Evolutionary conservation across 2,797 vertebrate species (phyloP).

Genomic region (Tauraco hartlaubi): DNA sequence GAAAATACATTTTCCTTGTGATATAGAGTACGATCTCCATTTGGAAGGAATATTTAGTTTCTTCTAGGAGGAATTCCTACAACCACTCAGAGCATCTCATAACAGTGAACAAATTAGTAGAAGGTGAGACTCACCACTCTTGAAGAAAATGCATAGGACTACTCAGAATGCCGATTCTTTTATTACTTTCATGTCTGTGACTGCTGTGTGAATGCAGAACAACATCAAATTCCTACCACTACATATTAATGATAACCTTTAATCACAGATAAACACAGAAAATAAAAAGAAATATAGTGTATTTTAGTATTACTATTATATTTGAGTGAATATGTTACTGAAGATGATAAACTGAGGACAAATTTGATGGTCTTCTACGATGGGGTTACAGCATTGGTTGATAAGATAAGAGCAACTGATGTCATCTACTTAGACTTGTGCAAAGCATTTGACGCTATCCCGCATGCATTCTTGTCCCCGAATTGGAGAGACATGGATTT

Average conservation of each 20-base stretch:
- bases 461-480: too few species aligned
- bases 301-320: neutral
- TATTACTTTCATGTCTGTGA: neutral
- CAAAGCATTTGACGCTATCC: too few species aligned
- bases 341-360: neutral
- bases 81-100: neutral
- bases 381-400: too few species aligned
- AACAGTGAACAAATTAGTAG: neutral
- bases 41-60: neutral
- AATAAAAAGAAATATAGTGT: neutral
- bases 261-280: neutral
- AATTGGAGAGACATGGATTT: too few species aligned
- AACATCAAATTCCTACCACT: neutral
- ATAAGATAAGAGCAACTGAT: too few species aligned
- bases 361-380: too few species aligned
- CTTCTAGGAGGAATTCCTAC: neutral
- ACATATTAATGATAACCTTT: neutral
- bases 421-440: too few species aligned
- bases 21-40: neutral
- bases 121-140: neutral
- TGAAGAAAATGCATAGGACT: neutral
- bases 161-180: too few species aligned
- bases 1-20: neutral
- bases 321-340: neutral
- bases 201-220: neutral